These are phyloP conservation scores for Molorchus minor DNA, from an alignment of 2,888 invertebrate species.

Conservation along the genomic window DNA sequence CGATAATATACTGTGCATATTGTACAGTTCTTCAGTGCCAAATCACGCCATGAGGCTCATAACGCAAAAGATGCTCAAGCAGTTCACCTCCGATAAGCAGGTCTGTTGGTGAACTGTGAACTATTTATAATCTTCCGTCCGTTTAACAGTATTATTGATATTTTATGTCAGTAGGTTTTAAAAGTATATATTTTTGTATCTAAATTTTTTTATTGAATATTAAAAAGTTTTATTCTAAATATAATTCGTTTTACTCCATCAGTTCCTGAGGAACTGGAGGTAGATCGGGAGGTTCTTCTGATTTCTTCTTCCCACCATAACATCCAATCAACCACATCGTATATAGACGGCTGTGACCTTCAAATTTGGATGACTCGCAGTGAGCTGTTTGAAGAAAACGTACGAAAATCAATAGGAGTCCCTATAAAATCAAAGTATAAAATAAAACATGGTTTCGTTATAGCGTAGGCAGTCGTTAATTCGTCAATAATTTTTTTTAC, in stretches of 20 bases:
- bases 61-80: constrained; percentile 72
- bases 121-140: constrained; percentile 7
- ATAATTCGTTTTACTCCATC: constrained; percentile 29
- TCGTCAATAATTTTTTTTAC: not conserved
- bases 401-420: constrained; percentile 35
- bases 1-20: constrained; percentile 75
- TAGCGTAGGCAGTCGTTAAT: not conserved
- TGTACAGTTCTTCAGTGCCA: constrained; percentile 79
- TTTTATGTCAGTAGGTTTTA: too few species aligned
- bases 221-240: not conserved
- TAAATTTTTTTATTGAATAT: too few species aligned
- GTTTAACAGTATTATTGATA: not conserved
- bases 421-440: constrained; percentile 31
- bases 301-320: constrained; percentile 44
- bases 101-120: constrained; percentile 69
- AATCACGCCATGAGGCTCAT: constrained; percentile 79
- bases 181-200: too few species aligned
- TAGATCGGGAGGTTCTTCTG: constrained; percentile 26
- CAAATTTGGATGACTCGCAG: constrained; percentile 49
- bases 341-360: constrained; percentile 50
- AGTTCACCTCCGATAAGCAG: constrained; percentile 72
- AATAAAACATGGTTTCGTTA: not conserved
- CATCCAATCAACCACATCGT: constrained; percentile 58
- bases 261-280: constrained; percentile 38
- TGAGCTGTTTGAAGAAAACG: constrained; percentile 60